Conservation (phyloP, 2,888 invertebrate species). For the Caenorhabditis panamensis region DNA sequence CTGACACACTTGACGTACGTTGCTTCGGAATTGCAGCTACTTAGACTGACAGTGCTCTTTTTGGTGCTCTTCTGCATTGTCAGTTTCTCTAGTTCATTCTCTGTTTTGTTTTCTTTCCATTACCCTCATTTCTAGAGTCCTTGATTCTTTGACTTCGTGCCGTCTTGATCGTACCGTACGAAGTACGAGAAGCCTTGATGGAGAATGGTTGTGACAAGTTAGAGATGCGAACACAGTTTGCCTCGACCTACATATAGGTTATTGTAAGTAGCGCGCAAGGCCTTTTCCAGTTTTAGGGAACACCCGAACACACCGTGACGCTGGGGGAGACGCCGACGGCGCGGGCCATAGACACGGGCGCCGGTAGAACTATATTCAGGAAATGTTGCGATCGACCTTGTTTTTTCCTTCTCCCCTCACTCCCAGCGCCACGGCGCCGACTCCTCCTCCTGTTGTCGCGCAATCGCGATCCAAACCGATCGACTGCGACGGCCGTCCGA, state of each 20-base stretch:
- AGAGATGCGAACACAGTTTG: slow-evolving; percentile 51
- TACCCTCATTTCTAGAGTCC: not conserved
- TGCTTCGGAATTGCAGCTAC: too few species aligned
- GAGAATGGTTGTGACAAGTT: slow-evolving; percentile 37
- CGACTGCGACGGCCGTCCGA: slow-evolving; percentile 3
- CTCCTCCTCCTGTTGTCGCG: slow-evolving; percentile 12
- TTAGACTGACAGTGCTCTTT: too few species aligned
- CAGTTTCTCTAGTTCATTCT: too few species aligned
- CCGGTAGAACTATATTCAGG: slow-evolving; percentile 43
- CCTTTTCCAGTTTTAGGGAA: slow-evolving; percentile 61
- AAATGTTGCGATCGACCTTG: slow-evolving; percentile 63
- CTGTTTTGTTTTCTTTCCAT: not conserved
- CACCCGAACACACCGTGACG: slow-evolving; percentile 21
- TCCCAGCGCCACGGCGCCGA: not conserved
- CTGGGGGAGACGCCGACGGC: slow-evolving; percentile 17
- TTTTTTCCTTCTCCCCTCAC: slow-evolving; percentile 42
- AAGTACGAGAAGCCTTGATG: slow-evolving; percentile 33
- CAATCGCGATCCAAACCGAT: slow-evolving; percentile 46
- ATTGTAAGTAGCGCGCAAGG: slow-evolving; percentile 65
- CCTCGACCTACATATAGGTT: slow-evolving; percentile 67
- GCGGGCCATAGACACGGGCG: slow-evolving; percentile 9
- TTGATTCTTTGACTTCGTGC: slow-evolving; percentile 6
- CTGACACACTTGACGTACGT: not conserved
- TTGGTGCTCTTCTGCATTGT: too few species aligned
- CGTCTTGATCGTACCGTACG: not conserved